Percentiles rank a stretch among this genome's conserved stretches.
Evolutionary conservation across 2,888 invertebrate genomes (phyloP).

Genomic region (Meandrusa payeni): DNA sequence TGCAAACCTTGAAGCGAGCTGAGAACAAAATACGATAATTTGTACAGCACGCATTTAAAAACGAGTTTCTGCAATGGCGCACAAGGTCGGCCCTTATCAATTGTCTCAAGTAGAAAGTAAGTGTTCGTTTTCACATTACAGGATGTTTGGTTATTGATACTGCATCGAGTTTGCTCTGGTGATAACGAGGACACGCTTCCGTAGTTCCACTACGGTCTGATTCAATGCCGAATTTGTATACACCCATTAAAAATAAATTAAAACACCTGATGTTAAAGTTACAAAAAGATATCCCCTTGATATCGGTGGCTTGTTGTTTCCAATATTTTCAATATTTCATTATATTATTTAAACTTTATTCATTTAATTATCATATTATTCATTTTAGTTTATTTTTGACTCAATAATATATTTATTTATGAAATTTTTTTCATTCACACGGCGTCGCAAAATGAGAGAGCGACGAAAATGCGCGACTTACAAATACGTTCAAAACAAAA

Average conservation of each 20-base stretch:
- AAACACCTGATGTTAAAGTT: no score
- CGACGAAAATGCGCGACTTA: no score
- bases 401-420: no score
- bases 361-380: no score
- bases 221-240: constrained; percentile 1
- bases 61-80: constrained; percentile 18
- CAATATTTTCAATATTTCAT: no score
- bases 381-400: no score
- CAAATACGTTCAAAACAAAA: no score
- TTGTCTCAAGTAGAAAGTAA: constrained; percentile 20
- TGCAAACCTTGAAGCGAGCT: constrained; percentile 6
- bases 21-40: constrained; percentile 9
- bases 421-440: no score
- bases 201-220: background rate
- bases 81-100: constrained; percentile 23
- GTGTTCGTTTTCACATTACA: constrained; percentile 11
- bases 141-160: constrained; percentile 25
- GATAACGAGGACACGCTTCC: constrained; percentile 13
- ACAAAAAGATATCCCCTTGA: no score
- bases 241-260: background rate
- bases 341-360: no score
- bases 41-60: constrained; percentile 8
- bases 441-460: no score
- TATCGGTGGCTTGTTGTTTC: no score
- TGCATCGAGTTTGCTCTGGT: constrained; percentile 9